Evolutionary conservation across 2,888 invertebrate species (phyloP), one percentile per base, ranked within the genome.

Genomic region (Apotomis capreana): DNA sequence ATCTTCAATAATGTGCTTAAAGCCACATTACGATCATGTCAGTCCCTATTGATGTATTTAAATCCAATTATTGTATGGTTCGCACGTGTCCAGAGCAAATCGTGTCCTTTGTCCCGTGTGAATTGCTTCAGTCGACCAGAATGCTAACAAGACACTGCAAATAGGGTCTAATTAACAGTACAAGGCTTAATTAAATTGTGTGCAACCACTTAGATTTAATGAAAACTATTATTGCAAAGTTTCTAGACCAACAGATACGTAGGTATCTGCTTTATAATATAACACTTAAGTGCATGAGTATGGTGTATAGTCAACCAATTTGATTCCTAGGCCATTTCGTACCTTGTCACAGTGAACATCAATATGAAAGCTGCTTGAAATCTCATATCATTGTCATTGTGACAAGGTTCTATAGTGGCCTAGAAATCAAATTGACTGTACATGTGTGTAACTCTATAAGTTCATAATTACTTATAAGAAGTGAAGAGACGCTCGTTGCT

Each of bases 61-160:
- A 68, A 68, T 61, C 26, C 49, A 67, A 58, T 36, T 46, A 61
- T 54, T 64, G 52, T 51, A 67, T 26, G 26, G 26, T 9, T 15
- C 13, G 63, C n/a, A 67, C 67, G 67, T 62, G 71, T 57, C 61
- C 40, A 51, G 5, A 13, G n/a, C 40, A 51, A 57, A 62, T 52
- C 62, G 51, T 62, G 67, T 52, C 71, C 67, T 68, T 71, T 71
- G 71, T 71, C 67, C 63, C 10, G 6, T 49, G 55, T 40, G 67
- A 57, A 61, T 65, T 54, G 65, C 71, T 58, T 51, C 71, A 51
- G 57, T 68, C 70, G 40, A 12, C 67, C 61, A 52, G 71, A 68
- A 71, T 68, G 67, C 62, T 68, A 71, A 68, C 71, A 71, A 68
- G 71, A 61, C 44, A 26, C 26, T 26, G 57, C 59, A 67, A 61